A percentile compares a stretch with the other conserved stretches of the same genome.
phyloP scores from a whole-genome alignment of 2,888 invertebrate genomes.

The Diarsia dahlii region DNA sequence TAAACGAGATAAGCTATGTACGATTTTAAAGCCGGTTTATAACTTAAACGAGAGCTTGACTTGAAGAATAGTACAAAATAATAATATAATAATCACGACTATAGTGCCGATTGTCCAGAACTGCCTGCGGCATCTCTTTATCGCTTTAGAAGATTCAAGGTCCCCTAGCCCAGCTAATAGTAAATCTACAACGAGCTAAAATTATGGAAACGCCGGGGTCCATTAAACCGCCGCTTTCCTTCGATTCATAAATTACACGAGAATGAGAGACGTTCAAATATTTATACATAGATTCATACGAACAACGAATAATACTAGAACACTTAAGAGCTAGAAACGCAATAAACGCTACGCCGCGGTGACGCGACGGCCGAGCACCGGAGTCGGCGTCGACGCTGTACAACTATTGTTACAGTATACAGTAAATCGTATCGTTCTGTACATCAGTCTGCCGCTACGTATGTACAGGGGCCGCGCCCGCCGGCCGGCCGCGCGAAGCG shows the following conservation, averaged over 20 bases:
- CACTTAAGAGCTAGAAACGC: conserved; percentile 87
- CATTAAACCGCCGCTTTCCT: conserved; percentile 82
- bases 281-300: conserved; percentile 91
- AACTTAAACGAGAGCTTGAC: conserved; percentile 91
- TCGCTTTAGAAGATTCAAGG: conserved; percentile 89
- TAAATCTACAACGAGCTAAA: conserved; percentile 90
- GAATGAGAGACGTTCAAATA: conserved; percentile 90
- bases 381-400: conserved; percentile 85
- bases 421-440: conserved; percentile 84
- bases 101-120: conserved; percentile 91
- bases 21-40: conserved; percentile 88
- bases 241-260: conserved; percentile 90
- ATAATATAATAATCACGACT: conserved; percentile 88
- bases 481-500: conserved; percentile 57
- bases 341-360: conserved; percentile 83
- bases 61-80: conserved; percentile 87
- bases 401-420: conserved; percentile 85
- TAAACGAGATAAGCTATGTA: conserved; percentile 88
- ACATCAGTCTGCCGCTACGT: conserved; percentile 88
- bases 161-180: conserved; percentile 91
- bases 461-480: conserved; percentile 80
- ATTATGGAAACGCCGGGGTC: conserved; percentile 85
- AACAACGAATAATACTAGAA: conserved; percentile 91
- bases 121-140: conserved; percentile 88
- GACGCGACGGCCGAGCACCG: conserved; percentile 86